Conservation (phyloP, 2,888 invertebrate species). For the Siphlonurus alternatus region DNA sequence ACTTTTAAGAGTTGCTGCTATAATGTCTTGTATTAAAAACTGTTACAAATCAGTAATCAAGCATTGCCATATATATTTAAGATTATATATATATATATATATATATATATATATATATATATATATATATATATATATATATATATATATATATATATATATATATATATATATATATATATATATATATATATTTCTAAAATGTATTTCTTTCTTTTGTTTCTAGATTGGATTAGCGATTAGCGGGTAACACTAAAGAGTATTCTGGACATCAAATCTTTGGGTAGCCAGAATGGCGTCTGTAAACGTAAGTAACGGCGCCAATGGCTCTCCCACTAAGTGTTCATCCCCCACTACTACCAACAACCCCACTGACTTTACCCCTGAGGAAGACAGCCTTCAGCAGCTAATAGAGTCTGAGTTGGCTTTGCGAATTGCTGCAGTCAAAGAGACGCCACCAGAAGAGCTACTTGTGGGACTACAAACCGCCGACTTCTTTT, state of each 20-base stretch:
- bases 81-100: too few relatives aligned
- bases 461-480: not conserved
- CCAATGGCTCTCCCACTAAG: not conserved
- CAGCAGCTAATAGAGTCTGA: not conserved
- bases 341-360: not conserved
- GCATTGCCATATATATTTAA: too few relatives aligned
- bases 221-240: not conserved
- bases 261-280: not conserved
- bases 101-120: too few relatives aligned
- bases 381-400: not conserved
- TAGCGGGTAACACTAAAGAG: not conserved
- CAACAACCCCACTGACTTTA: not conserved
- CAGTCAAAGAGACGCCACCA: not conserved
- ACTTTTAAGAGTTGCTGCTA: too few relatives aligned
- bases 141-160: too few relatives aligned
- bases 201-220: not conserved
- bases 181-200: too few relatives aligned
- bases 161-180: too few relatives aligned
- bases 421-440: not conserved
- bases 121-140: too few relatives aligned
- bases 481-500: not conserved
- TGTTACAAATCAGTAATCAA: too few relatives aligned
- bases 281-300: not conserved
- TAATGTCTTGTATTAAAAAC: too few relatives aligned
- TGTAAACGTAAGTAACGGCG: not conserved